Base-by-base conservation (phyloP, 2,113 vertebrate genomes). In the Chiloscyllium plagiosum region DNA sequence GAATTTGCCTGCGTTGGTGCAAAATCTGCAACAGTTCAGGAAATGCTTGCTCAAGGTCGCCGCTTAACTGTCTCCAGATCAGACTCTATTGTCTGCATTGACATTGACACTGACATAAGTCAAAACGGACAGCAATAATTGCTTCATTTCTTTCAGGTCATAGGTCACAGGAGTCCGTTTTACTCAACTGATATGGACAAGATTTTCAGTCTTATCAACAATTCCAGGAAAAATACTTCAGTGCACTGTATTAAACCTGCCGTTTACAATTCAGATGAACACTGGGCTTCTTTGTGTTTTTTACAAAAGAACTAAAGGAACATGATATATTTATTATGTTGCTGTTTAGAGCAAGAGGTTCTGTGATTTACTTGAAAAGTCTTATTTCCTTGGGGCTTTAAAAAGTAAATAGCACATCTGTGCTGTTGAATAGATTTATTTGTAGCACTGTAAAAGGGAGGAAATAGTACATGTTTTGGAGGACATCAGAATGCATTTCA, bases 81-180 rank as follows among this genome's bases (percentile, higher is more conserved):
- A n/a, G 37, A 20, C 4, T 83, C 37, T 19, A 5, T 37, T 83
- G 80, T 83, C 80, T 83, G 80, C 2, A 90, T 6, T 20, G 87
- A 17, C 52, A 33, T 61, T 90, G 86, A 52, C 50, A 56, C 7
- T 3, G n/a, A 90, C 52, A 33, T 90, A 65, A 56, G n/a, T 90
- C 50, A 61, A 90, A 90, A 26, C 87, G 65, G 52, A 90, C 87
- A 65, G 87, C 50, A 90, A 61, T 90, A 90, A 90, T 90, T 65
- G 52, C 87, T 90, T 90, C 52, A 33, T 90, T 90, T 90, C 26
- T 90, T 90, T 90, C 87, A 61, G 87, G 52, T 90, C 87, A 90
- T 52, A 17, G 87, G 56, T 90, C 87, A 90, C 29, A 17, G 87
- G 61, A 6, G 29, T 90, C 86, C 87, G n/a, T 90, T 61, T 56